phyloP scores from a whole-genome alignment of 2,888 invertebrate species.

The Clivina fossor region DNA sequence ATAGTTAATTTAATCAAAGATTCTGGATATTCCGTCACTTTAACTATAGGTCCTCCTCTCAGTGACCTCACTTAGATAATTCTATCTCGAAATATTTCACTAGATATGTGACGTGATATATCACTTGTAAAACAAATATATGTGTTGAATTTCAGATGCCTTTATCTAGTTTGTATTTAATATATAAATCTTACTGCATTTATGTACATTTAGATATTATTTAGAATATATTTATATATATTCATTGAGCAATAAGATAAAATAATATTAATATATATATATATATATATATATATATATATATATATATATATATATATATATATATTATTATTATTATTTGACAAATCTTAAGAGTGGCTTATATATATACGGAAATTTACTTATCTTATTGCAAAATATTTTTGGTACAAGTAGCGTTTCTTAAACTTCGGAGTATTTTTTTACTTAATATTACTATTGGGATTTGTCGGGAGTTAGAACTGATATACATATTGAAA shows the following conservation, averaged over 20 bases:
- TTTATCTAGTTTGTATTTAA: constrained; percentile 25
- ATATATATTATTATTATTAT: too few species aligned
- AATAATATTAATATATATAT: constrained; percentile 7
- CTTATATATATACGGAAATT: too few species aligned
- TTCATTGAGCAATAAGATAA: constrained; percentile 18
- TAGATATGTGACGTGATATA: neutral
- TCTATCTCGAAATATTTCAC: constrained; percentile 10
- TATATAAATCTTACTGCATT: constrained; percentile 24
- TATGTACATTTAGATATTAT: constrained; percentile 28
- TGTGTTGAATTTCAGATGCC: constrained; percentile 24
- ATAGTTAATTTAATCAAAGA: constrained; percentile 97
- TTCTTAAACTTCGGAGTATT: too few species aligned
- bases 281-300: too few species aligned
- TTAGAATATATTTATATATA: constrained; percentile 21
- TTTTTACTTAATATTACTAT: too few species aligned
- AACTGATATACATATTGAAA: too few species aligned
- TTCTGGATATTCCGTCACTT: constrained; percentile 86
- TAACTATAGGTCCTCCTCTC: constrained; percentile 68
- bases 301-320: too few species aligned
- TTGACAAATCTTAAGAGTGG: too few species aligned
- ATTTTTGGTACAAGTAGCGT: too few species aligned
- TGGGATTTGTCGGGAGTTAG: too few species aligned
- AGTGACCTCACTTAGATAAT: constrained; percentile 25
- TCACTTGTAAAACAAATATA: constrained; percentile 9
- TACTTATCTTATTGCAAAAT: too few species aligned